Percentiles rank a stretch among this genome's conserved stretches.
Evolutionary conservation across 2,888 invertebrate genomes (phyloP).

Genomic region (Limulus polyphemus): DNA sequence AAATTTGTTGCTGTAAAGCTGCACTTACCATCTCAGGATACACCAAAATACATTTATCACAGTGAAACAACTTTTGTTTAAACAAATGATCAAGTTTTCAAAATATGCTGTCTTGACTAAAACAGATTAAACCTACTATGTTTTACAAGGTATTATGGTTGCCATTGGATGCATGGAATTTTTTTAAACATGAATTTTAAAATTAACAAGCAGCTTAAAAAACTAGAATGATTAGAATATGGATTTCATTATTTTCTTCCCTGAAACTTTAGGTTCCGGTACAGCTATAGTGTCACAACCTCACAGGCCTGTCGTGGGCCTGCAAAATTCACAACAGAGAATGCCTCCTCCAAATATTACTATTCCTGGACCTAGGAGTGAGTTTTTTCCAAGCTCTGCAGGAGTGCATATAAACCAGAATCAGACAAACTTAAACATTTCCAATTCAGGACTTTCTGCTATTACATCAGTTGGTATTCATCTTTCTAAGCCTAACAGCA

Average conservation of each 20-base stretch:
- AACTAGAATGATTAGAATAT: too few species aligned
- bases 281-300: slow-evolving; percentile 11
- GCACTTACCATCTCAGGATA: too few species aligned
- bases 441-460: slow-evolving; percentile 9
- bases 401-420: slow-evolving; percentile 16
- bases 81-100: too few species aligned
- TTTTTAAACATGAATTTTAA: too few species aligned
- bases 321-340: slow-evolving; percentile 17
- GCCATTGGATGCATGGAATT: too few species aligned
- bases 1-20: too few species aligned
- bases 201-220: too few species aligned
- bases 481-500: slow-evolving; percentile 8
- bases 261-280: slow-evolving; percentile 13
- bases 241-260: background rate
- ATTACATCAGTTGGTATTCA: slow-evolving; percentile 10
- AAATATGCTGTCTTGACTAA: too few species aligned
- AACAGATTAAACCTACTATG: too few species aligned
- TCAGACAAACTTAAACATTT: slow-evolving; percentile 11
- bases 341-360: slow-evolving; percentile 23
- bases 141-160: too few species aligned
- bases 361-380: slow-evolving; percentile 12
- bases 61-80: too few species aligned
- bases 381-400: slow-evolving; percentile 7
- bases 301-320: slow-evolving; percentile 11
- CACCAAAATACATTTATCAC: too few species aligned